Percentiles rank a stretch among this genome's conserved stretches.
These are phyloP conservation scores for Eumerus sabulonum DNA, from an alignment of 2,888 invertebrate species.

Conservation along the genomic window DNA sequence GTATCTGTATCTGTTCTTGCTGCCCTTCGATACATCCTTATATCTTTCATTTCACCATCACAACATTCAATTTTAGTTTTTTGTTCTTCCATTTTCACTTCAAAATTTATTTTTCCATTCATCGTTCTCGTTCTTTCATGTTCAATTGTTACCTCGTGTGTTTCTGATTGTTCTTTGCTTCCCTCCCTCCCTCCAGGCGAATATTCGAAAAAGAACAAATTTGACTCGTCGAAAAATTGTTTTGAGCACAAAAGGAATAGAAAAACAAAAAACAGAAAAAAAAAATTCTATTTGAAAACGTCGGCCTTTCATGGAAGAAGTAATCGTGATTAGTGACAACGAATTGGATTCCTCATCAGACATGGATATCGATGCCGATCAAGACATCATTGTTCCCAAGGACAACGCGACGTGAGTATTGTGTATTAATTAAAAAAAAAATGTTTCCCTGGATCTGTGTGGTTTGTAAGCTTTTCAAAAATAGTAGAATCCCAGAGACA, in stretches of 20 bases:
- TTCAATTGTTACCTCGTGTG: too few species aligned
- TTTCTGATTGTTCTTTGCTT: background rate
- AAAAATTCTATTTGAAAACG: conserved; percentile 54
- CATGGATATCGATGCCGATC: conserved; percentile 71
- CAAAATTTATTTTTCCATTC: too few species aligned
- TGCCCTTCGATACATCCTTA: too few species aligned
- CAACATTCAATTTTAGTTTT: conserved; percentile 15
- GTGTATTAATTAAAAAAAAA: too few species aligned
- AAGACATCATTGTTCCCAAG: conserved; percentile 72
- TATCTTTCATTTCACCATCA: conserved; percentile 32
- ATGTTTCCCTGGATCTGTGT: too few species aligned
- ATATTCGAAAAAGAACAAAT: background rate
- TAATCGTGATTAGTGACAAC: conserved; percentile 72
- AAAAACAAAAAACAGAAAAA: too few species aligned
- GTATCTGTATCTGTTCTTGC: too few species aligned
- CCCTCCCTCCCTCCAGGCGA: too few species aligned
- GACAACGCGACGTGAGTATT: conserved; percentile 72
- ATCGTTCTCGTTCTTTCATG: too few species aligned
- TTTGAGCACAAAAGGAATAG: background rate
- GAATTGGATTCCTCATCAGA: conserved; percentile 72
- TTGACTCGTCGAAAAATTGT: conserved; percentile 43
- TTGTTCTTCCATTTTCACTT: too few species aligned
- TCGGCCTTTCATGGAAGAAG: conserved; percentile 72
- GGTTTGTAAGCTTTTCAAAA: too few species aligned
- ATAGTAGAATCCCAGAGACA: too few species aligned